A percentile compares a stretch with the other conserved stretches of the same genome.
phyloP scores from a whole-genome alignment of 2,888 invertebrate genomes.

The Tetranychus piercei region DNA sequence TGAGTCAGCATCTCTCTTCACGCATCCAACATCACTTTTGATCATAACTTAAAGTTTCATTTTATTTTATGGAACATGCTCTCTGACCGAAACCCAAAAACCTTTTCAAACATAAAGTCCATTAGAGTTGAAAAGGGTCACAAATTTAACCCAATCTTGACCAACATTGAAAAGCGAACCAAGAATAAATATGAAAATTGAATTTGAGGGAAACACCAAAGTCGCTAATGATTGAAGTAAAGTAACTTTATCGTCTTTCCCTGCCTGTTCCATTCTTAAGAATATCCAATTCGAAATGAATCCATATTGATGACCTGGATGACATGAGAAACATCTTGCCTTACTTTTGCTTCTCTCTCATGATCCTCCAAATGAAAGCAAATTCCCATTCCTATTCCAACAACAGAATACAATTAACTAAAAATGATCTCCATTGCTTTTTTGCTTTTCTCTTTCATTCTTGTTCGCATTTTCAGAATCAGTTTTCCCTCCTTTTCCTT shows the following conservation, averaged over 20 bases:
- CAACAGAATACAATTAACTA: slow-evolving; percentile 1
- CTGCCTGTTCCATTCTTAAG: neutral
- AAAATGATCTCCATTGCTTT: neutral
- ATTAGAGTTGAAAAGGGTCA: no score
- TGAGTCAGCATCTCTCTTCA: neutral
- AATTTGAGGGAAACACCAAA: neutral
- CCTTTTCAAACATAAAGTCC: no score
- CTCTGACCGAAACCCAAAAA: neutral
- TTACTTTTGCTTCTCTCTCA: neutral
- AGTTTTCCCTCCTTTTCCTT: neutral
- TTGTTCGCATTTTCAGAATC: neutral
- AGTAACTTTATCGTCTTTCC: neutral
- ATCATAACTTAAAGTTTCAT: neutral
- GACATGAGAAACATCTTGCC: neutral
- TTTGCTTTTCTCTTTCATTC: neutral
- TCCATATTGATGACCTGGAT: neutral
- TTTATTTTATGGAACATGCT: neutral
- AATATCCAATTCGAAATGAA: neutral
- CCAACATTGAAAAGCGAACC: neutral
- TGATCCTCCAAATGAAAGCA: neutral
- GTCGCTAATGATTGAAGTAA: no score
- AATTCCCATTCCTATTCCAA: neutral
- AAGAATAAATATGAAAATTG: neutral
- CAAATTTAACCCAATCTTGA: neutral
- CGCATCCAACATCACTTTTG: neutral